These are phyloP conservation scores for Sturnus vulgaris DNA, from an alignment of 2,113 vertebrate genomes.

Conservation along the genomic window DNA sequence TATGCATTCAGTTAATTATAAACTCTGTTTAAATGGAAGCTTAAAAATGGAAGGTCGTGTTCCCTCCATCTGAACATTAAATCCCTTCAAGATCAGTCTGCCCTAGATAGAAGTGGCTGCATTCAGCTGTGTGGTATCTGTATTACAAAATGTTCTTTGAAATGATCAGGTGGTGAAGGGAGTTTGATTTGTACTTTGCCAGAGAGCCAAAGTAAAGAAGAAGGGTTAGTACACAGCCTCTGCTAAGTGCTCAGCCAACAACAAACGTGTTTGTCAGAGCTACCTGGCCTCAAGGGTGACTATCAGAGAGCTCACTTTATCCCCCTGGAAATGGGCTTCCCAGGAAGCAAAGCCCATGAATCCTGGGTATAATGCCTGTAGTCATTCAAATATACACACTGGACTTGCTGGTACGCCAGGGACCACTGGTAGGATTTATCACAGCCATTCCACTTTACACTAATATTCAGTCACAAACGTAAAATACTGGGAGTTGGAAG, in stretches of 20 bases:
- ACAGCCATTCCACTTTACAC: not conserved
- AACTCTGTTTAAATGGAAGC: slow-evolving; percentile 23
- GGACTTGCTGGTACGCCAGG: not conserved
- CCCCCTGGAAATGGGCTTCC: not conserved
- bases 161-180: not conserved
- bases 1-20: slow-evolving; percentile 35
- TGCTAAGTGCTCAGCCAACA: not conserved
- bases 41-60: slow-evolving; percentile 47
- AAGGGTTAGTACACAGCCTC: not conserved
- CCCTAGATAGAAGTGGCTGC: slow-evolving; percentile 33
- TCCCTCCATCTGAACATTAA: slow-evolving; percentile 46
- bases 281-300: not conserved
- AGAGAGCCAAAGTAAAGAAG: slow-evolving; percentile 1
- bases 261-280: not conserved
- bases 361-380: not conserved
- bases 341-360: not conserved
- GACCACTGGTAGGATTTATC: not conserved
- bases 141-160: slow-evolving; percentile 40
- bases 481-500: not conserved
- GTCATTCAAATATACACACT: rapidly evolving
- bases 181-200: slow-evolving; percentile 5
- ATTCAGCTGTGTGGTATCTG: not conserved
- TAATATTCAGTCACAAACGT: not conserved
- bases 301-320: not conserved
- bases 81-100: slow-evolving; percentile 45